Evolutionary conservation across 2,797 vertebrate genomes (phyloP).

Genomic region (Diplodus puntazzo): DNA sequence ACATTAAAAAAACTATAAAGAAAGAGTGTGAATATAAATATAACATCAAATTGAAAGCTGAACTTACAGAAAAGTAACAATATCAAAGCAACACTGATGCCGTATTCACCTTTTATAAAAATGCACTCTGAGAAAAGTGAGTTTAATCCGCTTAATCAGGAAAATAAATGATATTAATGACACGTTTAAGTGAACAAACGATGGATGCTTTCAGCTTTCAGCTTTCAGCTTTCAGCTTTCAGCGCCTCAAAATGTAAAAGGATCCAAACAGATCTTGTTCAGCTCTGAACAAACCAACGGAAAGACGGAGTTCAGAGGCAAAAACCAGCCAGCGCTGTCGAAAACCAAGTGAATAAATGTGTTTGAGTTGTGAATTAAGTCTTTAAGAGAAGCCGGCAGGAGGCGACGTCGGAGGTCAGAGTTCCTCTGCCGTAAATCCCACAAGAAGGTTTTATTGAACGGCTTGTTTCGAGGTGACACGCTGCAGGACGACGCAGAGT

Average conservation of each 20-base stretch:
- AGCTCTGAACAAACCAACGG: no score
- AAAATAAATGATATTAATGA: no score
- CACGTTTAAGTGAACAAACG: not conserved
- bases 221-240: not conserved
- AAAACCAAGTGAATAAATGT: constrained; percentile 2
- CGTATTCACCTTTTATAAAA: no score
- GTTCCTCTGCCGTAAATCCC: not conserved
- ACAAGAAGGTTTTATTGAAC: not conserved
- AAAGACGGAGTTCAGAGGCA: not conserved
- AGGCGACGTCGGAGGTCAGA: not conserved
- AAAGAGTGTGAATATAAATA: no score
- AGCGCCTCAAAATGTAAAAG: no score
- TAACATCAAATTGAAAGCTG: no score
- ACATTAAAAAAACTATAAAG: no score
- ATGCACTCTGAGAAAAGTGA: not conserved
- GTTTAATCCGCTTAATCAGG: not conserved
- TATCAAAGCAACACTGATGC: no score
- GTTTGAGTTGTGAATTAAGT: not conserved
- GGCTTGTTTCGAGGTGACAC: not conserved
- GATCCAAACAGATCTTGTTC: not conserved
- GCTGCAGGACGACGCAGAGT: not conserved
- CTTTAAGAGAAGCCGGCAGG: constrained; percentile 8
- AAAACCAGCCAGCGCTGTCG: not conserved
- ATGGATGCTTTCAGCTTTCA: not conserved
- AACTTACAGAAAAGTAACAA: no score